Percentiles rank a stretch among this genome's conserved stretches.
phyloP scores from a whole-genome alignment of 2,888 invertebrate species.

The Malthinus seriepunctatus region DNA sequence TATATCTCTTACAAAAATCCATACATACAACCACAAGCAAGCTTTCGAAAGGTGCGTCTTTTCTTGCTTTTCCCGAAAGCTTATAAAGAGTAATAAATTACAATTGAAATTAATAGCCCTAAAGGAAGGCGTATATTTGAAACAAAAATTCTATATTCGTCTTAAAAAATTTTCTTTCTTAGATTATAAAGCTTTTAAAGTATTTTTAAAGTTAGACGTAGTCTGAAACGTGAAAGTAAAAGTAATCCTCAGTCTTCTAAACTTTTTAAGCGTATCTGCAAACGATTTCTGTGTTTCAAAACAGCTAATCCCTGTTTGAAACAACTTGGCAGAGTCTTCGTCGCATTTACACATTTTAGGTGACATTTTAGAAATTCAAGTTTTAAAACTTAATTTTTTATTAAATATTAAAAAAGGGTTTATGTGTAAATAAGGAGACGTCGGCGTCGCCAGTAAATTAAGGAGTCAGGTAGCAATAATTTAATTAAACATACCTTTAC shows the following conservation, averaged over 20 bases:
- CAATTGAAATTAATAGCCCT: background rate
- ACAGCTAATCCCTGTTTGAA: constrained; percentile 40
- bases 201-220: constrained; percentile 19
- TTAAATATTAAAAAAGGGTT: too few species aligned
- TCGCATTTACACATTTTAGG: constrained; percentile 35
- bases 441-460: background rate
- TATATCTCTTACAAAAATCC: too few species aligned
- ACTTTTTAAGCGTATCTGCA: constrained; percentile 36
- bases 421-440: background rate
- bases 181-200: constrained; percentile 26
- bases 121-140: background rate
- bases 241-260: constrained; percentile 35
- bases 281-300: constrained; percentile 40
- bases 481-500: constrained; percentile 20
- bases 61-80: background rate
- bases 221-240: constrained; percentile 31
- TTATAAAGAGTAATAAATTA: background rate
- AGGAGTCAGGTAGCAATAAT: background rate
- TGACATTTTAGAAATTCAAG: constrained; percentile 34
- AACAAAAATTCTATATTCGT: background rate
- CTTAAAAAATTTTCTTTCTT: background rate
- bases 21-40: too few species aligned
- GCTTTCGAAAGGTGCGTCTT: too few species aligned
- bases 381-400: constrained; percentile 27
- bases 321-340: constrained; percentile 32